A percentile compares a stretch with the other conserved stretches of the same genome.
phyloP scores from a whole-genome alignment of 1,140 invertebrate genomes.

The Philotrypesis tridentata region DNA sequence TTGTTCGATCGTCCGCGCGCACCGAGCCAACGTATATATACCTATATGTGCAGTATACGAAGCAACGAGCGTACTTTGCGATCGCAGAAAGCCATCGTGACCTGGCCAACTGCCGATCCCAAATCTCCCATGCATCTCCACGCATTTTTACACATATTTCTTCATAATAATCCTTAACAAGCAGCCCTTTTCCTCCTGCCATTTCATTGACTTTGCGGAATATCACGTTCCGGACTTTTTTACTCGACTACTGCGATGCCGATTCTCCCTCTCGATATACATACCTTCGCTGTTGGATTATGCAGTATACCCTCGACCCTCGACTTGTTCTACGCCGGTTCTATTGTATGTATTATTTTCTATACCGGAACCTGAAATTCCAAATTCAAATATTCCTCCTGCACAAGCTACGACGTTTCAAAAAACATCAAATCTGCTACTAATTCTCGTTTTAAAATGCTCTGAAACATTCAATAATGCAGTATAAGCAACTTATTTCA shows the following conservation, averaged over 20 bases:
- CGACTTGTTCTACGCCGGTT: neutral
- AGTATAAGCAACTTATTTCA: too few species aligned
- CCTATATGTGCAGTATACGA: neutral
- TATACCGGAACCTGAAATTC: too few species aligned
- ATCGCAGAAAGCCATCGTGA: constrained; percentile 62
- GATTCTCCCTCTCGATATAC: constrained; percentile 26
- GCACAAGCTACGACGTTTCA: too few species aligned
- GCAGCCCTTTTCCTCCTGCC: constrained; percentile 31
- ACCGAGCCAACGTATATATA: neutral
- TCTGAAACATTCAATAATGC: too few species aligned
- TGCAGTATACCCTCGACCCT: neutral
- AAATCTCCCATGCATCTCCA: constrained; percentile 38
- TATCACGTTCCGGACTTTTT: neutral
- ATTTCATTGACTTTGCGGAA: neutral
- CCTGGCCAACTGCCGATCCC: constrained; percentile 53
- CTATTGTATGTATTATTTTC: too few species aligned
- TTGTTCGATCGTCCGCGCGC: constrained; percentile 60
- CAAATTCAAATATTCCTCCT: too few species aligned
- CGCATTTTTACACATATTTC: constrained; percentile 52
- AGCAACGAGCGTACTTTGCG: constrained; percentile 50
- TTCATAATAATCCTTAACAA: constrained; percentile 69
- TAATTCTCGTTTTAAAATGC: too few species aligned
- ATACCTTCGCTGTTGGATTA: too few species aligned
- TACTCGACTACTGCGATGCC: neutral
- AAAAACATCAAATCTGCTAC: too few species aligned